phyloP scores from a whole-genome alignment of 2,888 invertebrate species.

The Lasioglossum leucozonium region DNA sequence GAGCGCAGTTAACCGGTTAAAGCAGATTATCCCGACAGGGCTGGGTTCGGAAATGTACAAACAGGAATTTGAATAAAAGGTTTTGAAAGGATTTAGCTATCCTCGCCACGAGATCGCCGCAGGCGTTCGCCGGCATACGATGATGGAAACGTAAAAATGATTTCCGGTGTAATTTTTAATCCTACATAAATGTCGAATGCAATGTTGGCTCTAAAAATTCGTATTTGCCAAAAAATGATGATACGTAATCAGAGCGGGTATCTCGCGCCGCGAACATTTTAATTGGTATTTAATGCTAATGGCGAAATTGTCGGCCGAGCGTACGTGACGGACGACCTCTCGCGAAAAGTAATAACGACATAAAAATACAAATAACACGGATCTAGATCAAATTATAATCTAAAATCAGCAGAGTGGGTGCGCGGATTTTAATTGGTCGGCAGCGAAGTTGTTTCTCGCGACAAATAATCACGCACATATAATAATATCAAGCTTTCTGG shows the following conservation, averaged over 20 bases:
- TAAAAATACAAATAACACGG: neutral
- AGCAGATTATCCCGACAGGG: neutral
- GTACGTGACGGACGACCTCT: neutral
- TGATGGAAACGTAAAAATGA: neutral
- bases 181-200: neutral
- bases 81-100: neutral
- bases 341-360: neutral
- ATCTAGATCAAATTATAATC: neutral
- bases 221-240: neutral
- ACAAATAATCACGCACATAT: neutral
- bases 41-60: neutral
- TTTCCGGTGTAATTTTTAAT: neutral
- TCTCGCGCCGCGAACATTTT: neutral
- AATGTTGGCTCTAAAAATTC: neutral
- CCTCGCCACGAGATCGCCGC: neutral
- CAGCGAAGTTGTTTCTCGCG: neutral
- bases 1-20: too few species aligned
- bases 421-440: neutral
- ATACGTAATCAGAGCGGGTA: neutral
- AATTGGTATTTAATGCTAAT: neutral
- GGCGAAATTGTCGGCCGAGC: neutral
- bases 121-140: neutral
- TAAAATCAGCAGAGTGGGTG: neutral
- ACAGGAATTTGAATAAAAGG: neutral
- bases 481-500: neutral